phyloP scores from a whole-genome alignment of 23 tunicate genomes.

The Styela plicata region DNA sequence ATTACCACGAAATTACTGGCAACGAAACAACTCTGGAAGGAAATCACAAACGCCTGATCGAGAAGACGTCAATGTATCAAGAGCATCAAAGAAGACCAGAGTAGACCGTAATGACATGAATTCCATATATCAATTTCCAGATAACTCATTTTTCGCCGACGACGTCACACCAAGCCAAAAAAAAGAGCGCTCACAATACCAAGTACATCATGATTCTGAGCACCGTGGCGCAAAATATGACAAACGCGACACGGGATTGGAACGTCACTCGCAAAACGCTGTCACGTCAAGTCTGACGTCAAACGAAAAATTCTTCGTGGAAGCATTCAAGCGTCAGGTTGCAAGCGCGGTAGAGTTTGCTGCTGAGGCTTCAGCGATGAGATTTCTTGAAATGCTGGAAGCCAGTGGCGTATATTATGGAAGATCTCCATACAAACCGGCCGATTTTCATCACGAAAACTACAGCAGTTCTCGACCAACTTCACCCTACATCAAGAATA shows the following conservation, averaged over 20 bases:
- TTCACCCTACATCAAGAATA: background rate
- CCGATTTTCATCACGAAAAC: background rate
- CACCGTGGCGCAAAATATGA: background rate
- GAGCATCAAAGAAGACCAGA: background rate
- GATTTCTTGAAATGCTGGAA: constrained; percentile 40
- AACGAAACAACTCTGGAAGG: background rate
- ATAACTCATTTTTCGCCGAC: background rate
- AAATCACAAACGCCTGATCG: background rate
- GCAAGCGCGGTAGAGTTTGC: constrained; percentile 27
- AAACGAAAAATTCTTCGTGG: constrained; percentile 37
- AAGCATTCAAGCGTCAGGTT: constrained; percentile 46
- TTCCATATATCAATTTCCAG: background rate
- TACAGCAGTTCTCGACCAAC: background rate
- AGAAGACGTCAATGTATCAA: background rate
- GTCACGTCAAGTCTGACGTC: constrained; percentile 8
- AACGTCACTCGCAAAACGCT: background rate
- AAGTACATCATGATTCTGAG: background rate
- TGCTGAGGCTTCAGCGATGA: constrained; percentile 48
- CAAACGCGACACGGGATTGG: background rate
- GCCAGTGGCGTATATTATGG: background rate
- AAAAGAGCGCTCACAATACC: background rate
- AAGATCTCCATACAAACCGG: background rate
- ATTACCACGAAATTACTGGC: background rate
- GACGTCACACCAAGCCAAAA: background rate
- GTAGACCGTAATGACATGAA: background rate